A percentile compares a stretch with the other conserved stretches of the same genome.
Evolutionary conservation across 2,888 invertebrate species (phyloP).

Genomic region (Lymantria dispar): DNA sequence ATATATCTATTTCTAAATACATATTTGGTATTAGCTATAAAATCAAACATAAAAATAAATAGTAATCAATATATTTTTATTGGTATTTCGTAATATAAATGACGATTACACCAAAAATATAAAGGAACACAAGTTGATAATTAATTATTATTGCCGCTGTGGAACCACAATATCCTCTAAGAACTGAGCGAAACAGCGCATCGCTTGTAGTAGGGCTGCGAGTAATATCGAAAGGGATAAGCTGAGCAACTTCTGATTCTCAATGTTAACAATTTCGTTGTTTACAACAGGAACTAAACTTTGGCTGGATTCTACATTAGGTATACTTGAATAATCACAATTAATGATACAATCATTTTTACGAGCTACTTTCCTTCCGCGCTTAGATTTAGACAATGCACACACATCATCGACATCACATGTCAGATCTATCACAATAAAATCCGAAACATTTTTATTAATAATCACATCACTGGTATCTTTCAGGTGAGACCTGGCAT

Average conservation of each 20-base stretch:
- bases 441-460: constrained; percentile 50
- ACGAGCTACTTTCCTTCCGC: constrained; percentile 43
- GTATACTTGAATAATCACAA: constrained; percentile 63
- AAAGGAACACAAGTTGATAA: constrained; percentile 53
- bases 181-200: constrained; percentile 84
- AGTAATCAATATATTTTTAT: constrained; percentile 63
- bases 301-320: constrained; percentile 58
- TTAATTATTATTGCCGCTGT: constrained; percentile 59
- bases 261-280: constrained; percentile 69
- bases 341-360: constrained; percentile 55
- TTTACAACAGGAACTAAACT: constrained; percentile 72
- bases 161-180: constrained; percentile 82
- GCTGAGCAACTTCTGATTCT: constrained; percentile 80
- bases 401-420: constrained; percentile 58
- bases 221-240: constrained; percentile 83
- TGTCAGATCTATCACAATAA: constrained; percentile 74
- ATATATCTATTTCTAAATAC: too few relatives aligned
- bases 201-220: constrained; percentile 84
- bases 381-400: constrained; percentile 39
- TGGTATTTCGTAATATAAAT: constrained; percentile 49
- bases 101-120: constrained; percentile 70
- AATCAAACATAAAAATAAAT: constrained; percentile 37
- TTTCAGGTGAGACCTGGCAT: constrained; percentile 33
- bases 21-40: too few relatives aligned
- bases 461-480: constrained; percentile 33